These are phyloP conservation scores for Myzus persicae DNA, from an alignment of 1,140 invertebrate species.

Conservation along the genomic window DNA sequence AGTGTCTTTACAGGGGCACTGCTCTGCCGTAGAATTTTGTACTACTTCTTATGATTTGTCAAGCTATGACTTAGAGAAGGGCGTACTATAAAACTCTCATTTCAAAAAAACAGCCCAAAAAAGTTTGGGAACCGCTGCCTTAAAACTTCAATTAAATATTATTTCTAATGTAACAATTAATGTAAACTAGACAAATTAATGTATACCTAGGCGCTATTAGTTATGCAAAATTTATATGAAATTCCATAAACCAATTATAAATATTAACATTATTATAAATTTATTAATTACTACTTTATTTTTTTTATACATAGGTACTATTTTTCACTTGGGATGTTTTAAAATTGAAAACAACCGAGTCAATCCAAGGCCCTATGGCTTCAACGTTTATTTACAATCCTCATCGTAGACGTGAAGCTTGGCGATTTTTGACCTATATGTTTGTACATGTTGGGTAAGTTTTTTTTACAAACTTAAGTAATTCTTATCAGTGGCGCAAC, in stretches of 20 bases:
- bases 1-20: too few relatives aligned
- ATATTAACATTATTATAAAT: background rate
- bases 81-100: too few relatives aligned
- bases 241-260: background rate
- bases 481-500: background rate
- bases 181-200: too few relatives aligned
- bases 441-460: conserved; percentile 92
- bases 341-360: conserved; percentile 64
- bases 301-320: conserved; percentile 61
- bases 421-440: conserved; percentile 95
- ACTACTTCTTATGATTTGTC: too few relatives aligned
- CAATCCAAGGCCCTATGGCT: conserved; percentile 74
- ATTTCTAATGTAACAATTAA: background rate
- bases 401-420: conserved; percentile 83
- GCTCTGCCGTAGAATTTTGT: too few relatives aligned
- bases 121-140: too few relatives aligned
- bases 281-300: background rate
- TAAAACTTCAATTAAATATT: background rate
- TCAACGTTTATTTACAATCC: conserved; percentile 90
- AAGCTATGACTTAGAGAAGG: too few relatives aligned
- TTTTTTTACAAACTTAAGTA: background rate
- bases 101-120: too few relatives aligned
- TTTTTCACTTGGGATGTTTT: conserved; percentile 63
- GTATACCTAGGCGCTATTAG: background rate
- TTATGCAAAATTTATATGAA: background rate